Evolutionary conservation across 2,797 vertebrate species (phyloP).

Genomic region (Cyprinella venusta): DNA sequence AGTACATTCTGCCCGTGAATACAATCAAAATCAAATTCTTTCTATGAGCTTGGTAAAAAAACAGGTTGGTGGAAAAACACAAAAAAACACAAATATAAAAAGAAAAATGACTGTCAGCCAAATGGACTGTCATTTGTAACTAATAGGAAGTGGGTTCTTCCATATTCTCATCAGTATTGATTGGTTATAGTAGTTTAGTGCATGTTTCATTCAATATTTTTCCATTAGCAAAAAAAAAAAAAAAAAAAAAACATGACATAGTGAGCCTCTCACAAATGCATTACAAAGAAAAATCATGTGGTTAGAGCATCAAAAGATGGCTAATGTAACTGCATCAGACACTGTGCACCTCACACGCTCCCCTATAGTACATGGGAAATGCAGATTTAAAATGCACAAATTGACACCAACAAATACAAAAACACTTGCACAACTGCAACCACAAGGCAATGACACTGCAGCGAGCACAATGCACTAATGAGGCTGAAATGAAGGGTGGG

Average conservation of each 20-base stretch:
- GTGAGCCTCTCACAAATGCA: conserved; percentile 1
- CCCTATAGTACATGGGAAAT: background rate
- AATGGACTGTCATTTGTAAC: conserved; percentile 20
- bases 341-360: background rate
- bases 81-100: background rate
- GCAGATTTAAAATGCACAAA: conserved; percentile 1
- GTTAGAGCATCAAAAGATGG: background rate
- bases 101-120: background rate
- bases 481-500: conserved; percentile 44
- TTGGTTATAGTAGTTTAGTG: conserved; percentile 18
- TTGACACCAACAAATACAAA: conserved; percentile 9
- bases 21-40: background rate
- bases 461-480: conserved; percentile 48
- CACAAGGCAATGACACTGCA: conserved; percentile 7
- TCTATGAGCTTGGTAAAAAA: no score
- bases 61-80: background rate
- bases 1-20: conserved; percentile 2
- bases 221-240: conserved; percentile 12
- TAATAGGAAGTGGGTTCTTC: conserved; percentile 33
- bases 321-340: background rate
- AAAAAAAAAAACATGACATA: background rate
- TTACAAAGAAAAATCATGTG: conserved; percentile 9
- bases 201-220: conserved; percentile 38
- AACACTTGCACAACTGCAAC: conserved; percentile 22
- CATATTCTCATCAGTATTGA: conserved; percentile 37